Evolutionary conservation across 2,888 invertebrate species (phyloP).

Genomic region (Neuroscelio doddi): DNA sequence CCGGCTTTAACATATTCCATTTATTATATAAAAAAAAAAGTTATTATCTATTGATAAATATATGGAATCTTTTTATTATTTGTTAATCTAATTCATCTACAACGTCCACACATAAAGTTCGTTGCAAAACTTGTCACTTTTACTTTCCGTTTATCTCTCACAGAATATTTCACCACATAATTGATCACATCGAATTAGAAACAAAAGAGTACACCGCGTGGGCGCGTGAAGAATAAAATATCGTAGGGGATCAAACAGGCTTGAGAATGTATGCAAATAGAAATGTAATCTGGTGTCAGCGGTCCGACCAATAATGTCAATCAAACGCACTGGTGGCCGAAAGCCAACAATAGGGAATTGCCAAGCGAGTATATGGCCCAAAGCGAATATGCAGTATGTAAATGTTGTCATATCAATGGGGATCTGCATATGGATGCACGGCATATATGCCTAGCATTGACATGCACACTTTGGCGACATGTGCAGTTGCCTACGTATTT

Average conservation of each 20-base stretch:
- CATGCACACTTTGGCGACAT: slow-evolving; percentile 66
- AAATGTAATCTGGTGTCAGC: slow-evolving; percentile 73
- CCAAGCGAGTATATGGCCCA: slow-evolving; percentile 67
- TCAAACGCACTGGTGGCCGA: slow-evolving; percentile 71
- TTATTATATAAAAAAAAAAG: no score
- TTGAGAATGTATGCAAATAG: slow-evolving; percentile 72
- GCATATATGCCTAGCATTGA: slow-evolving; percentile 62
- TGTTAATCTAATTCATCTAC: no score
- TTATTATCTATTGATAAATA: no score
- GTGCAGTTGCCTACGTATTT: slow-evolving; percentile 56
- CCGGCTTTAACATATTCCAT: no score
- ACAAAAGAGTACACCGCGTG: slow-evolving; percentile 31
- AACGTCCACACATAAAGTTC: no score
- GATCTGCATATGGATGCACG: slow-evolving; percentile 72
- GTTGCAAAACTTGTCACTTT: no score
- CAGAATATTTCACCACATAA: slow-evolving; percentile 18
- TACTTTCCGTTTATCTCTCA: neutral
- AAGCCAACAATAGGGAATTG: slow-evolving; percentile 71
- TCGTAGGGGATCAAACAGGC: slow-evolving; percentile 59
- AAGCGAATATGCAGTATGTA: slow-evolving; percentile 72
- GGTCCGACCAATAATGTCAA: slow-evolving; percentile 72
- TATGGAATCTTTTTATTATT: no score
- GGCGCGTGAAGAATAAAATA: slow-evolving; percentile 35
- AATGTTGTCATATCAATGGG: slow-evolving; percentile 72
- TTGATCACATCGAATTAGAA: slow-evolving; percentile 37